A percentile compares a stretch with the other conserved stretches of the same genome.
Evolutionary conservation across 2,888 invertebrate genomes (phyloP).

Genomic region (Erynnis tages): DNA sequence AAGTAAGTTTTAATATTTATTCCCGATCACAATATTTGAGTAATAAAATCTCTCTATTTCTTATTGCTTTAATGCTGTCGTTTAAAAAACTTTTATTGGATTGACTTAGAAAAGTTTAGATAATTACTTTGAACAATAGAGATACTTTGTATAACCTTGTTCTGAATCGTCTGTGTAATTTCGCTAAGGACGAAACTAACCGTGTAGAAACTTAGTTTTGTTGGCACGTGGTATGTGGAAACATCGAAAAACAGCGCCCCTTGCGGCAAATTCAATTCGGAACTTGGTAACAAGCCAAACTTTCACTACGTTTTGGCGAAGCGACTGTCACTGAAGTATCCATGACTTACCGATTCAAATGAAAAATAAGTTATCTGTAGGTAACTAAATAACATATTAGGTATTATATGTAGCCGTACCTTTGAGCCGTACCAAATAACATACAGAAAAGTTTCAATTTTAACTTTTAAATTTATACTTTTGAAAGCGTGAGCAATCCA

Average conservation of each 20-base stretch:
- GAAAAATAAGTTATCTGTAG: too few species aligned
- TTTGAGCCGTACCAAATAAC: too few species aligned
- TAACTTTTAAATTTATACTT: too few species aligned
- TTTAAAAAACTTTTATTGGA: neutral
- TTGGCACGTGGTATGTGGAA: slow-evolving; percentile 11
- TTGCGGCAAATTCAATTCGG: slow-evolving; percentile 22
- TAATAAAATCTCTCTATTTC: neutral
- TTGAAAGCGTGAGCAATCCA: too few species aligned
- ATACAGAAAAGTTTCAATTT: too few species aligned
- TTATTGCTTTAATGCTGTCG: neutral
- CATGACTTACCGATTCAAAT: too few species aligned
- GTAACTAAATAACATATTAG: too few species aligned
- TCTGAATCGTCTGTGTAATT: neutral
- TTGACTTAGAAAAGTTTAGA: neutral
- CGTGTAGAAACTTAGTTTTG: neutral
- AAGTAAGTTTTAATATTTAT: slow-evolving; percentile 66
- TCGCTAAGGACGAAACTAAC: neutral
- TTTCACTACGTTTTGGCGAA: slow-evolving; percentile 15
- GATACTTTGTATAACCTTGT: neutral
- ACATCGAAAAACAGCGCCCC: slow-evolving; percentile 4
- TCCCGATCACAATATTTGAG: neutral
- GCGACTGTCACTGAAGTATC: too few species aligned
- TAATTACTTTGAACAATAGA: neutral
- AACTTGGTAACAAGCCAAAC: slow-evolving; percentile 22
- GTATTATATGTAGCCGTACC: too few species aligned